A percentile compares a stretch with the other conserved stretches of the same genome.
Conservation (phyloP, 2,113 vertebrate genomes). For the Formicarius rufipectus region DNA sequence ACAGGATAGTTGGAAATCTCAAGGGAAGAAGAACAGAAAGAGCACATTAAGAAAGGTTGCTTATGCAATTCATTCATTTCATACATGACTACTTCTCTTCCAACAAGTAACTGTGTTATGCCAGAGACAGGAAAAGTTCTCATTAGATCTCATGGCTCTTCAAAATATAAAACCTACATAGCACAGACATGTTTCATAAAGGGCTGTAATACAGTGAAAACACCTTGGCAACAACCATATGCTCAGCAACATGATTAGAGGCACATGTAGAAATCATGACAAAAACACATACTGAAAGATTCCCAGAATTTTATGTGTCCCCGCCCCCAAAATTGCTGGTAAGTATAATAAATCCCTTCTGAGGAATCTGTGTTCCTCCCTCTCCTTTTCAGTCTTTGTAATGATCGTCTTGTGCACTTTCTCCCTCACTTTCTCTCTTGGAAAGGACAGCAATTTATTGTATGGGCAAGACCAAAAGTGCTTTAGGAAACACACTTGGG, state of each 20-base stretch:
- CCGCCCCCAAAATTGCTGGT: background rate
- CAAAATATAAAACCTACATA: background rate
- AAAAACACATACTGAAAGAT: background rate
- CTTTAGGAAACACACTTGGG: background rate
- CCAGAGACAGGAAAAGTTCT: background rate
- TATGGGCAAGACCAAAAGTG: background rate
- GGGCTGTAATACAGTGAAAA: background rate
- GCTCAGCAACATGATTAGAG: background rate
- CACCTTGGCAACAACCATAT: background rate
- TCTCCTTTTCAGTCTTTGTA: background rate
- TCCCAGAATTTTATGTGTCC: background rate
- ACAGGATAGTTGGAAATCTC: background rate
- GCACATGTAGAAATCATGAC: background rate
- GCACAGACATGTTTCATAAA: background rate
- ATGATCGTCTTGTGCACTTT: background rate
- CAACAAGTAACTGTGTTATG: background rate
- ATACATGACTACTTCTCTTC: background rate
- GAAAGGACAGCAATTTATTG: background rate
- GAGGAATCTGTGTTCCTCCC: background rate
- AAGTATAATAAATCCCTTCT: background rate
- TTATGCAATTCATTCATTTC: background rate
- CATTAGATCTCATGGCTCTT: background rate
- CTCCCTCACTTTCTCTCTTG: background rate
- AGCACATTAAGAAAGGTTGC: background rate
- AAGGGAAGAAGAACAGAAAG: background rate